phyloP scores from a whole-genome alignment of 1,140 invertebrate genomes.

The Nebria ingens region DNA sequence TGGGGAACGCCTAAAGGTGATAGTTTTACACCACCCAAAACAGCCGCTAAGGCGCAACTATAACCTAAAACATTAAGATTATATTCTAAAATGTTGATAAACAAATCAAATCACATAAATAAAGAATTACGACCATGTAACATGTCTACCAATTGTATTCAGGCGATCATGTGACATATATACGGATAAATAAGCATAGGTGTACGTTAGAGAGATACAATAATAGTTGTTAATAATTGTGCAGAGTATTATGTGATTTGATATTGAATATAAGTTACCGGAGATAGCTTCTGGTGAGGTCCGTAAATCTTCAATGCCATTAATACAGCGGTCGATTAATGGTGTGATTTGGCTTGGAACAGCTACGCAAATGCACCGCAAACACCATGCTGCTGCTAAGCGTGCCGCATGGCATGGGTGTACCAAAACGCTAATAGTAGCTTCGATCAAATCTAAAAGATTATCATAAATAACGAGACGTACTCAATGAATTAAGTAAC shows the following conservation, averaged over 20 bases:
- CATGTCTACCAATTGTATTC: too few species aligned
- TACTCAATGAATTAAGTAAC: constrained; percentile 18
- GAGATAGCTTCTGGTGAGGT: constrained; percentile 88
- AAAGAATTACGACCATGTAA: too few species aligned
- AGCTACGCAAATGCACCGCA: constrained; percentile 83
- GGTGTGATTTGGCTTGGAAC: constrained; percentile 90
- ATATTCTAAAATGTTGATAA: too few species aligned
- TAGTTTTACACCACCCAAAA: constrained; percentile 80
- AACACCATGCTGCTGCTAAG: constrained; percentile 88
- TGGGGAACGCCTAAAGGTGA: constrained; percentile 94
- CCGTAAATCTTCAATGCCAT: constrained; percentile 77
- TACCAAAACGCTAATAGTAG: constrained; percentile 66
- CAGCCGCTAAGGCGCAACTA: constrained; percentile 83
- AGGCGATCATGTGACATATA: too few species aligned
- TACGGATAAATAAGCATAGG: too few species aligned
- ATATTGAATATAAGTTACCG: too few species aligned
- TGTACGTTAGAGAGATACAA: too few species aligned
- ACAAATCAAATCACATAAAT: neutral
- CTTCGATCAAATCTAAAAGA: constrained; percentile 41
- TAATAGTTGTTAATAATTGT: too few species aligned
- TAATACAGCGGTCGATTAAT: constrained; percentile 79
- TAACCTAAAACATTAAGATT: too few species aligned
- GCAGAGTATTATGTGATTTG: too few species aligned
- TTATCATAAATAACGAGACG: neutral
- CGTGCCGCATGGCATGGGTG: constrained; percentile 89